Evolutionary conservation across 2,113 vertebrate genomes (phyloP), one percentile per base, ranked within the genome.

Genomic region (Xiphophorus hellerii): DNA sequence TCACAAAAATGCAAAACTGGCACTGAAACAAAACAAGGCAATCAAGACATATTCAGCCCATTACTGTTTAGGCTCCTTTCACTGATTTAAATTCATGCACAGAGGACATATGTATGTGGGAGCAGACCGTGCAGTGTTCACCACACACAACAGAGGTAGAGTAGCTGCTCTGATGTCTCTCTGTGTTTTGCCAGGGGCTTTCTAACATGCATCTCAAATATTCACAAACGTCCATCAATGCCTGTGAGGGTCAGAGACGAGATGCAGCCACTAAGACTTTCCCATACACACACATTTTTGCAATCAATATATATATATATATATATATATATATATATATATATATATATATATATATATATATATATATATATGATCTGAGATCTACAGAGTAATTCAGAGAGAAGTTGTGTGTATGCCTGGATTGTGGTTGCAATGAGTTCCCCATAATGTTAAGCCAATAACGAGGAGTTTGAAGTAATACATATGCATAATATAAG

Each of bases 221-320:
- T 90, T 90, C 62, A 90, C 85, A 73, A 81, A 71, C 84, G 81
- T 85, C 84, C 77, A 89, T 90, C 83, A 87, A 44, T 74, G 79
- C 74, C 83, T 85, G 73, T 84, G 63, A 85, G 85, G 82, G 78
- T 87, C 80, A 90, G 61, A 69, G 64, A 85, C 42, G 13, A 22
- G 60, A 66, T 70, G 29, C 20, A 7, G 68, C 63, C 84, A 66
- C 58, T 35, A 35, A 28, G 17, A 73, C 58, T n/a, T 29, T 13
- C 44, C 42, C 44, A 65, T 29, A 54, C 48, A 74, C 31, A 71
- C 14, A 64, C 25, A 72, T 10, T 25, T 5, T 39, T 73, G 70
- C 72, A 72, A 61, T 77, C 28, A 28, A 37, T 37, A 6, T 10
- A 37, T 6, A 33, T 28, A 9, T 35, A 7, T 35, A 1, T 35